Evolutionary conservation across 2,797 vertebrate genomes (phyloP).

Genomic region (Megalops cyprinoides): DNA sequence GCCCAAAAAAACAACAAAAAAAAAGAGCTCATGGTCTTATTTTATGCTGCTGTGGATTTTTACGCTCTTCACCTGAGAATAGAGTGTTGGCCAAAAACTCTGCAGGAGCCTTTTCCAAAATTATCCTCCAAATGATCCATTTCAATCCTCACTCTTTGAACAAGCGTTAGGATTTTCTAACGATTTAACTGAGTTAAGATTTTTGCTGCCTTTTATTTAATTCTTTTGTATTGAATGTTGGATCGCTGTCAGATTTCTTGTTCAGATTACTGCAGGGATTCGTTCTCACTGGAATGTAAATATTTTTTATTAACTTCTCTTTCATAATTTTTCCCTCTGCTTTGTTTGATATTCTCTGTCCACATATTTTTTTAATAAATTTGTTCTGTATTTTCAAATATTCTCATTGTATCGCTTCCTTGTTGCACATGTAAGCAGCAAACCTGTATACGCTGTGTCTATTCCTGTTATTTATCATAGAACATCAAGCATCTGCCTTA

Average conservation of each 20-base stretch:
- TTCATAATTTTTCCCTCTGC: background rate
- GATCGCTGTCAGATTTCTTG: background rate
- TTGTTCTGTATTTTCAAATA: background rate
- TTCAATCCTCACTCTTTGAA: background rate
- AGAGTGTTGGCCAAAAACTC: background rate
- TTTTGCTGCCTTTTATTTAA: background rate
- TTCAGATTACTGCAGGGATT: background rate
- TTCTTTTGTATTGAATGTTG: background rate
- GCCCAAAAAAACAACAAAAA: too few species aligned
- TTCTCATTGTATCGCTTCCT: background rate
- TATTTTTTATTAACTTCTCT: background rate
- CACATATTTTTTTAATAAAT: background rate
- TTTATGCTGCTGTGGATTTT: background rate
- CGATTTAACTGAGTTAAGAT: background rate
- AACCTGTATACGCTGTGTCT: background rate
- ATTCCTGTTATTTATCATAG: constrained; percentile 4
- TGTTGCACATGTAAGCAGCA: background rate
- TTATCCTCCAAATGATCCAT: background rate
- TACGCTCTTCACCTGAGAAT: background rate
- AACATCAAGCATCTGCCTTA: background rate
- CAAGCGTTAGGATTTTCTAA: background rate
- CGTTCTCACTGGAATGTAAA: background rate
- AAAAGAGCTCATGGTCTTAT: background rate
- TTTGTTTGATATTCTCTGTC: background rate
- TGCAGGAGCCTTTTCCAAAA: constrained; percentile 17